Evolutionary conservation across 2,888 invertebrate genomes (phyloP), one percentile per base, ranked within the genome.

Genomic region (Himalopsyche anomala): DNA sequence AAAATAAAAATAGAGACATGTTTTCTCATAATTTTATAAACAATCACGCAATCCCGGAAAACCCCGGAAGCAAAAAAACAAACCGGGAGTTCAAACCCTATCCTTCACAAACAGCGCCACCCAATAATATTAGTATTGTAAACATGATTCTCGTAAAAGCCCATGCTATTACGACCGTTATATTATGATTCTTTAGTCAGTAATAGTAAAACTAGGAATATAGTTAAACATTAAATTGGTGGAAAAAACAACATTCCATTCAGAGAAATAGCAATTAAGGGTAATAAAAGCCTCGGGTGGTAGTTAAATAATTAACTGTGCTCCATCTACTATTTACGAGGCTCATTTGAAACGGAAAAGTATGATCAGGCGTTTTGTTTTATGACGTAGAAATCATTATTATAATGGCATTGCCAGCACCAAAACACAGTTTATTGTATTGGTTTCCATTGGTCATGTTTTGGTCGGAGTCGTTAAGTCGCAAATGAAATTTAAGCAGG

Each of bases 321-420:
- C 36, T 9, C 36, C 36, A 38, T 74, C 74, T 36, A 74, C 38
- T 74, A 36, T 74, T 74, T 74, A 74, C 74, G 74, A 74, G 15
- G 74, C 36, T 74, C 28, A 36, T 36, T 74, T 36, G 11, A 28
- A 36, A 38, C 36, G 74, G 28, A 74, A 74, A 74, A 74, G 74
- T 74, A 74, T 74, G 74, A 74, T 74, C 36, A 74, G 74, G 74
- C 36, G 36, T 74, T 74, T 74, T 36, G 12, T 74, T 74, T 74
- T 74, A 74, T 36, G 74, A 12, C 38, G 28, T 5, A 12, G 74
- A 36, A 38, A 36, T 74, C 36, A 62, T 62, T 62, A 62, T 19
- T 38, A 74, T 38, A 38, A 74, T 74, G 15, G 62, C 62, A 74
- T 4, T 74, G 51, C n/a, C 17, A 45, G 36, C 54, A 69, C 80